Conservation (phyloP, 1,140 invertebrate genomes). For the Pseudachorutes palmiensis region DNA sequence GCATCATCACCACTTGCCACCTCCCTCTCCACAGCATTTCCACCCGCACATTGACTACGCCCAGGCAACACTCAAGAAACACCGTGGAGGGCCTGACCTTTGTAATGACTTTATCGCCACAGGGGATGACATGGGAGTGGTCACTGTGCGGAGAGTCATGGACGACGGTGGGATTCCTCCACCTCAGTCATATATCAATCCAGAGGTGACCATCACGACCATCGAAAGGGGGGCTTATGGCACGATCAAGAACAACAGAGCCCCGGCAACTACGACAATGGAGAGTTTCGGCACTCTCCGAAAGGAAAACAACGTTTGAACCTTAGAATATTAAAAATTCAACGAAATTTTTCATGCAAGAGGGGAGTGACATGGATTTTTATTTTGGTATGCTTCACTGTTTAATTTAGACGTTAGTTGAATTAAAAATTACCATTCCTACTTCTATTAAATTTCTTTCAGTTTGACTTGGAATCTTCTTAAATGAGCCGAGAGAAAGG, state of each 20-base stretch:
- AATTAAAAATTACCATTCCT: too few relatives aligned
- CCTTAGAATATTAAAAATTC: slow-evolving; percentile 4
- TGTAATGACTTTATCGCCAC: slow-evolving; percentile 30
- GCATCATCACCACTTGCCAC: slow-evolving; percentile 10
- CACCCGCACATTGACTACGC: background rate
- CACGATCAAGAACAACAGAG: slow-evolving; percentile 32
- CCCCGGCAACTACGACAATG: slow-evolving; percentile 29
- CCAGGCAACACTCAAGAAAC: slow-evolving; percentile 1
- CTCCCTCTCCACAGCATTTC: background rate
- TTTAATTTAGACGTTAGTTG: too few relatives aligned
- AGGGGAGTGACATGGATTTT: background rate
- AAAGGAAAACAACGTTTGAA: slow-evolving; percentile 37
- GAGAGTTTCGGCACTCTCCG: slow-evolving; percentile 36
- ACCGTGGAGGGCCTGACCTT: slow-evolving; percentile 25
- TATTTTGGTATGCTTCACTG: too few relatives aligned
- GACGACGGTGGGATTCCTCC: slow-evolving; percentile 30
- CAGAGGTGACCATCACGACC: slow-evolving; percentile 35
- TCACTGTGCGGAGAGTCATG: background rate
- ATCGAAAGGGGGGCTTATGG: slow-evolving; percentile 33
- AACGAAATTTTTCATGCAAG: background rate
- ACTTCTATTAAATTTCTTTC: too few relatives aligned
- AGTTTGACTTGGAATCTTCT: too few relatives aligned
- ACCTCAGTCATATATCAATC: slow-evolving; percentile 34
- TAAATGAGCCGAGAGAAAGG: too few relatives aligned
- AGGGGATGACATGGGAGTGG: background rate